Conservation (phyloP, 2,797 vertebrate genomes). For the Helarctos malayanus region DNA sequence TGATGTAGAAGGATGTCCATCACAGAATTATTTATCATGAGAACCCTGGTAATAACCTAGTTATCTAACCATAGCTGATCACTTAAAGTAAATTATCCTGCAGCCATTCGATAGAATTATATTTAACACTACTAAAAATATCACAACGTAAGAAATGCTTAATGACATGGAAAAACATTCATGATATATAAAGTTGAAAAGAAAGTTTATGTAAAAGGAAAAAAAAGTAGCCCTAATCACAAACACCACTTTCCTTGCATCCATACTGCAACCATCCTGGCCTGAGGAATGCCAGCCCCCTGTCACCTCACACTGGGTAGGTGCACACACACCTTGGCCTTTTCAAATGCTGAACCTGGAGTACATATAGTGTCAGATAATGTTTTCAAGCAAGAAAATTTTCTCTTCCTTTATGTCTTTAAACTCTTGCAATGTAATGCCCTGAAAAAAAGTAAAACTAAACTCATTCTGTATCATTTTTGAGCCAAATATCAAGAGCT, state of each 20-base stretch:
- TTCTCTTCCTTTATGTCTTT: neutral
- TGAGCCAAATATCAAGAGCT: neutral
- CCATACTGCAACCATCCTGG: neutral
- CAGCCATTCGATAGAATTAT: neutral
- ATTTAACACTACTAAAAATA: neutral
- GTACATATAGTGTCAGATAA: neutral
- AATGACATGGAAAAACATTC: constrained; percentile 2
- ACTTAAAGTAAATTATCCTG: constrained; percentile 21
- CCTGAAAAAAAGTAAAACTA: neutral
- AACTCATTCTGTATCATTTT: neutral
- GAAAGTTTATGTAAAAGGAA: neutral
- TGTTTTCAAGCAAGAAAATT: neutral
- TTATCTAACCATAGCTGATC: neutral
- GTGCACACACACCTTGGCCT: neutral
- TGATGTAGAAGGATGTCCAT: neutral
- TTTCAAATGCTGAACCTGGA: constrained; percentile 11
- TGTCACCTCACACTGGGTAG: neutral
- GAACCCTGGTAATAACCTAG: neutral
- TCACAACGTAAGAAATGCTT: constrained; percentile 18
- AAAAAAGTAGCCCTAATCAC: neutral
- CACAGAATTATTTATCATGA: constrained; percentile 20
- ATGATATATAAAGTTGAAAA: neutral
- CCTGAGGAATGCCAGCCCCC: neutral
- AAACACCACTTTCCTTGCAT: neutral
- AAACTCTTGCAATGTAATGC: neutral